Conservation (phyloP, 2,888 invertebrate genomes). For the Pachymerium ferrugineum region DNA sequence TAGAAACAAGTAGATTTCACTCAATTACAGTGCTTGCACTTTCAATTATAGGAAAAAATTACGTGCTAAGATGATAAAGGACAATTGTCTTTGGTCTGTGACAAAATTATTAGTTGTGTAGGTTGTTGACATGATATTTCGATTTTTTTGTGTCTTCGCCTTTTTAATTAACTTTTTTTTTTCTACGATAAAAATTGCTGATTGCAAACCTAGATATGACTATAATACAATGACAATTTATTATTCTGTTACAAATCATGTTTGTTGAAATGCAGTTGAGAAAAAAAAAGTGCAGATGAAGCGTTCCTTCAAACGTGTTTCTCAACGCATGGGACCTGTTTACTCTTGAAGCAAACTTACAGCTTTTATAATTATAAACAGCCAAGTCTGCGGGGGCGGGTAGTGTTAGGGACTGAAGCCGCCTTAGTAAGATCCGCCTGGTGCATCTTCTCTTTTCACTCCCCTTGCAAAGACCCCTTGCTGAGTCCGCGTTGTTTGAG, state of each 20-base stretch:
- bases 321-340: constrained; percentile 1
- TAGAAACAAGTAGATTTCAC: neutral
- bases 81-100: neutral
- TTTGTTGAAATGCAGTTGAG: neutral
- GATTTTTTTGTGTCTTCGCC: neutral
- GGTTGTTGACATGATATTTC: constrained; percentile 3
- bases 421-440: neutral
- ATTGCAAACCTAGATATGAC: too few species aligned
- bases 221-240: neutral
- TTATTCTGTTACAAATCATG: neutral
- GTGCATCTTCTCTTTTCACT: neutral
- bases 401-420: neutral
- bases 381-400: constrained; percentile 10
- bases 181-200: too few species aligned
- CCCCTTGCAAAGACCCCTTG: neutral
- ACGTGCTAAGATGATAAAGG: constrained; percentile 5
- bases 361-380: constrained; percentile 16
- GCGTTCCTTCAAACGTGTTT: neutral
- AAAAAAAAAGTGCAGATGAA: neutral
- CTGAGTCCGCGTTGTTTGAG: neutral
- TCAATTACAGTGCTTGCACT: neutral
- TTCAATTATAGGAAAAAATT: constrained; percentile 18
- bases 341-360: constrained; percentile 5
- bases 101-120: neutral
- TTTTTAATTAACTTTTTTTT: neutral